phyloP scores from a whole-genome alignment of 2,888 invertebrate species.

The Polydrusus pterygomalis region DNA sequence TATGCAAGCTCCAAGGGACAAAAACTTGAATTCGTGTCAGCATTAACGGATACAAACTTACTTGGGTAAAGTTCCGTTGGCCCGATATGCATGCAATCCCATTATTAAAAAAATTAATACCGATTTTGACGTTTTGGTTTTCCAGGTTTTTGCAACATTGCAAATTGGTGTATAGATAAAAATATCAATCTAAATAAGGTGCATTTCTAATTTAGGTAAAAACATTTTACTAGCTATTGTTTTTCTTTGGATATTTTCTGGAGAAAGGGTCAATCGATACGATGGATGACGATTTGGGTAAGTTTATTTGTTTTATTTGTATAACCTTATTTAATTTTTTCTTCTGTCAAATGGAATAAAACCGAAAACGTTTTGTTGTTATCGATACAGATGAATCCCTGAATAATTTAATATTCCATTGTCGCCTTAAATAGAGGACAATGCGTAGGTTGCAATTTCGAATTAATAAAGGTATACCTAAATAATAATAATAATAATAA shows the following conservation, averaged over 20 bases:
- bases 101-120: too few species aligned
- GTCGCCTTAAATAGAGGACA: neutral
- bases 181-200: constrained; percentile 5
- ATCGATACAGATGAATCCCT: neutral
- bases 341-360: neutral
- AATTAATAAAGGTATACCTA: too few species aligned
- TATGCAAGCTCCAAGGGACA: too few species aligned
- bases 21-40: too few species aligned
- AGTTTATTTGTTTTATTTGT: constrained; percentile 35
- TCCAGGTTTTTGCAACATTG: constrained; percentile 1
- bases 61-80: neutral
- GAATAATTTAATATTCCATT: neutral
- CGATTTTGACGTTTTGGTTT: neutral
- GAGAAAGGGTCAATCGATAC: neutral
- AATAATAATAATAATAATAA: too few species aligned
- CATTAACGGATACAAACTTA: neutral
- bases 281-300: constrained; percentile 57
- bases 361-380: neutral
- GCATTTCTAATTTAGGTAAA: neutral
- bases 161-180: constrained; percentile 5
- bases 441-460: neutral
- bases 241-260: neutral
- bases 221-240: neutral
- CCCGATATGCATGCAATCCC: neutral
- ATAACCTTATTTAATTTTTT: constrained; percentile 18